Evolutionary conservation across 2,113 vertebrate genomes (phyloP).

Genomic region (Ifrita kowaldi): DNA sequence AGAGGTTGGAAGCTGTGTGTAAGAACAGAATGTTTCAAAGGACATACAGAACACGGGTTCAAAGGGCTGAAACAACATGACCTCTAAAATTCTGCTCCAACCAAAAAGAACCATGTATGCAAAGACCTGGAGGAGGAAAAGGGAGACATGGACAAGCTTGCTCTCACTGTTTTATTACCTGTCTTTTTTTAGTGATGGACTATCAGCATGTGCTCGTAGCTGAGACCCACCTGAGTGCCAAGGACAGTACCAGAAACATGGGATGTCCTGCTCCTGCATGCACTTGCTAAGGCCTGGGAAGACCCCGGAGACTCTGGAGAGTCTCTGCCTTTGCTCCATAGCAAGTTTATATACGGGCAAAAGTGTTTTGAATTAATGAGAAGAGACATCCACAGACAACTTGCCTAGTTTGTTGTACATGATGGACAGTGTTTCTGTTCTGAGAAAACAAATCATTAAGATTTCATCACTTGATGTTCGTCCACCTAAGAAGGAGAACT

Average conservation of each 20-base stretch:
- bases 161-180: background rate
- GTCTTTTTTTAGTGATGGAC: background rate
- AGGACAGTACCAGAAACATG: background rate
- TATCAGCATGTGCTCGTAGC: background rate
- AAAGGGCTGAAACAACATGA: background rate
- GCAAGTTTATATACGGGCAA: background rate
- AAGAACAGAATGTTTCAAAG: background rate
- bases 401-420: background rate
- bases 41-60: background rate
- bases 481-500: background rate
- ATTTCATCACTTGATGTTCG: background rate
- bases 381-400: background rate
- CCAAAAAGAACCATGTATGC: background rate
- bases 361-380: background rate
- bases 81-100: background rate
- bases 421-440: background rate
- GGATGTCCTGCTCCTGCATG: background rate
- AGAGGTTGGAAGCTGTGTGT: background rate
- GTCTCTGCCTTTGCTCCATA: background rate
- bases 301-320: background rate
- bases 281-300: background rate
- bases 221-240: background rate
- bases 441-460: background rate
- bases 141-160: background rate
- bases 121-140: background rate